These are phyloP conservation scores for Dromius quadrimaculatus DNA, from an alignment of 2,888 invertebrate species.

Conservation along the genomic window DNA sequence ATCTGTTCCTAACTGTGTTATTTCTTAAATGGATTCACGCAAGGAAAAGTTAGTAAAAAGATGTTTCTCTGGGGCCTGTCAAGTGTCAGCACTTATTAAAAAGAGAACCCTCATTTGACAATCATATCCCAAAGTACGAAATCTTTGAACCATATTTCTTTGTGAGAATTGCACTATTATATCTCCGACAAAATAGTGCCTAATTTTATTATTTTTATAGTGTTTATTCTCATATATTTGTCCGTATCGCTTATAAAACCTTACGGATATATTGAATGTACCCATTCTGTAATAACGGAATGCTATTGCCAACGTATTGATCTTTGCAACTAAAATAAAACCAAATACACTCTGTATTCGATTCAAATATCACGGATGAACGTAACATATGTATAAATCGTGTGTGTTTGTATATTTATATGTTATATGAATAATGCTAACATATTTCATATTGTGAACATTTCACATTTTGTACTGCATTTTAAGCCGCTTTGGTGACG, in stretches of 20 bases:
- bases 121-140: no score
- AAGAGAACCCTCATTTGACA: no score
- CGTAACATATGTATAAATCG: neutral
- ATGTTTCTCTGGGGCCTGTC: neutral
- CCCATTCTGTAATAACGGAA: neutral
- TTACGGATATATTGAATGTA: neutral
- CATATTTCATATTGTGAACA: neutral
- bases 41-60: constrained; percentile 20
- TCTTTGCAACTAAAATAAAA: neutral
- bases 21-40: constrained; percentile 25
- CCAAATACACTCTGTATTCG: neutral
- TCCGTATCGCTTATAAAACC: neutral
- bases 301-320: no score
- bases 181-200: no score
- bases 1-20: constrained; percentile 38
- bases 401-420: neutral
- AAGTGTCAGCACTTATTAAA: neutral
- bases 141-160: no score
- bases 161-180: no score
- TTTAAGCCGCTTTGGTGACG: neutral
- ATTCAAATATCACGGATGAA: neutral
- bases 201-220: no score
- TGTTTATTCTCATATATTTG: no score
- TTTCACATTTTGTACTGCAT: neutral
- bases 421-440: neutral